Base-by-base conservation (phyloP, 2,888 invertebrate genomes). In the Gymnocheta viridis region DNA sequence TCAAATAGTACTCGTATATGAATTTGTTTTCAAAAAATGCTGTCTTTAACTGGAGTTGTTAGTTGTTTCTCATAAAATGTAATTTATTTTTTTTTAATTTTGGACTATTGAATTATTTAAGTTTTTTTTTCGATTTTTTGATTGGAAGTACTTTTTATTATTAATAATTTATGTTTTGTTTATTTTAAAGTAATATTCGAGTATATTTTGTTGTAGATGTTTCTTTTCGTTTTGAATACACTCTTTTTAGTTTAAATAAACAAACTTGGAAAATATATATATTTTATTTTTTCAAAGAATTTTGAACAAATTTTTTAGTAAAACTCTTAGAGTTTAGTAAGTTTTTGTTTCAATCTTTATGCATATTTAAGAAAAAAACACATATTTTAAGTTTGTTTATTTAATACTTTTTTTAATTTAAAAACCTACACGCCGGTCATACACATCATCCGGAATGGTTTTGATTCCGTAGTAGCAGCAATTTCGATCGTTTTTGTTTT, bases 181-280 rank as follows among this genome's bases (percentile, higher is more conserved):
- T 44, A 12, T 74, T 62, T 69, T 60, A 72, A 78, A 64, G 47
- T 80, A 82, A 72, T 86, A 85, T 86, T 85, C 86, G 86, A 85
- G 82, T 54, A 85, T 85, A 86, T 82, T 62, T 51, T 56, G 10
- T 47, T 24, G 56, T 24, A 17, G 66, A 32, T 58, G 60, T 74
- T 81, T n/a, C 17, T 17, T 19, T 6, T 17, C 7, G 56, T 49
- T n/a, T 51, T 49, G 17, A 82, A 85, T 82, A 86, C 81, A 81
- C 85, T 86, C 81, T 74, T 74, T 60, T 67, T 44, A 12, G 17
- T 32, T 60, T 22, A 62, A 49, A 58, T 58, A 56, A 81, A 83
- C 51, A 73, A 64, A 76, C 19, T 72, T 32, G 70, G 51, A 19
- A 70, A 70, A 69, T 64, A 51, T 38, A 24, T 35, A 12, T 60